Percentiles rank a stretch among this genome's conserved stretches.
phyloP scores from a whole-genome alignment of 2,888 invertebrate species.

The Callosobruchus maculatus region DNA sequence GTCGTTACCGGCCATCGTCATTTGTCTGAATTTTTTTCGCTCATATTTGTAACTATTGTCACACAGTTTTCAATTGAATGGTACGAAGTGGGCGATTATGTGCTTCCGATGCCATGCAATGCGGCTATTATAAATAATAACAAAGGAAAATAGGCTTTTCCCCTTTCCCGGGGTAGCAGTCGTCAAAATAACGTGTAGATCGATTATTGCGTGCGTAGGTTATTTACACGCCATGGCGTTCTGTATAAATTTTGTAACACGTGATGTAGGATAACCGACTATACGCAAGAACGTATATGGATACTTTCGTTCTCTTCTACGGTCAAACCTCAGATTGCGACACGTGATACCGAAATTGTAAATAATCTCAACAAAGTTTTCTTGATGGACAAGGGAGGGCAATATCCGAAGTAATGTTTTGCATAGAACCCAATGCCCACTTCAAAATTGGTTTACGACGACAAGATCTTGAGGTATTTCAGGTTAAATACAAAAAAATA shows the following conservation, averaged over 20 bases:
- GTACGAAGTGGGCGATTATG: background rate
- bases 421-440: too few relatives aligned
- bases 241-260: background rate
- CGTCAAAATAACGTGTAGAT: background rate
- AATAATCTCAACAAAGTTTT: too few relatives aligned
- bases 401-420: too few relatives aligned
- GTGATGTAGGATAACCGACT: background rate
- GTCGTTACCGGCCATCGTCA: too few relatives aligned
- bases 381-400: too few relatives aligned
- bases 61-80: background rate
- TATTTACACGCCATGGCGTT: background rate
- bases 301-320: too few relatives aligned
- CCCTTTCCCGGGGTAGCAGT: background rate
- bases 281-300: too few relatives aligned
- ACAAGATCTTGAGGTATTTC: too few relatives aligned
- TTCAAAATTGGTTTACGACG: too few relatives aligned
- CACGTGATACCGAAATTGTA: too few relatives aligned
- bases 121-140: background rate
- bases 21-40: background rate
- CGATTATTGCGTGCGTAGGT: background rate
- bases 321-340: too few relatives aligned
- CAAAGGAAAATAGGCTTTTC: background rate
- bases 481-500: too few relatives aligned
- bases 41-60: background rate
- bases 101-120: background rate